Percentiles rank a stretch among this genome's conserved stretches.
Conservation (phyloP, 2,888 invertebrate species). For the Eupithecia dodoneata region DNA sequence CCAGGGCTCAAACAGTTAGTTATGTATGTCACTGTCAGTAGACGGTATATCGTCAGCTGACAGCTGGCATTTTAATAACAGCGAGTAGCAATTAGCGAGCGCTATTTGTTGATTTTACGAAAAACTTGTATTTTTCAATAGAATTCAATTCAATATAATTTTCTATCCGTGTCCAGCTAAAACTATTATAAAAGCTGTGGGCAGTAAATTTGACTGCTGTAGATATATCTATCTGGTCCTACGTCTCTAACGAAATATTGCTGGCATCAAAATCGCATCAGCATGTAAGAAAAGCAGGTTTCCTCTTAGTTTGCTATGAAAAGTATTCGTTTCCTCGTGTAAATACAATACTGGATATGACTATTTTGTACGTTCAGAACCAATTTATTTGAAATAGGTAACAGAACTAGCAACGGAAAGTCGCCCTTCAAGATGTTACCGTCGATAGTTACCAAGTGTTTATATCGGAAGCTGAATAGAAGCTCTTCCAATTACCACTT, state of each 20-base stretch:
- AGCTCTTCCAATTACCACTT: conserved; percentile 64
- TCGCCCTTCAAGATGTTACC: conserved; percentile 56
- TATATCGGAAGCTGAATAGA: conserved; percentile 68
- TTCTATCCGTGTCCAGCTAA: neutral
- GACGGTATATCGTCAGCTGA: neutral
- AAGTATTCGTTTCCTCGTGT: neutral
- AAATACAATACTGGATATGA: neutral
- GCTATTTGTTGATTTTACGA: neutral
- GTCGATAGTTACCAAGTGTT: conserved; percentile 64
- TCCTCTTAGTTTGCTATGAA: neutral
- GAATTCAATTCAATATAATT: neutral
- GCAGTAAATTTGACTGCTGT: neutral
- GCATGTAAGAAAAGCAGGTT: conserved; percentile 6
- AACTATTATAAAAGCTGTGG: neutral
- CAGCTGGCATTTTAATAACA: neutral
- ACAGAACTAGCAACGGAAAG: neutral
- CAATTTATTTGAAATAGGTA: neutral
- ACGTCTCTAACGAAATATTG: neutral
- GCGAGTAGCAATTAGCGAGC: too few relatives aligned
- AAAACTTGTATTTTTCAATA: neutral
- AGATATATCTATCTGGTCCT: neutral
- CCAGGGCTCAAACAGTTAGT: too few relatives aligned
- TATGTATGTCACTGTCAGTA: neutral
- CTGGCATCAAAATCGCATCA: neutral
- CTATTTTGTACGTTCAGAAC: neutral